A percentile compares a stretch with the other conserved stretches of the same genome.
Conservation (phyloP, 2,888 invertebrate species). For the Nematopogon swammerdamellus region DNA sequence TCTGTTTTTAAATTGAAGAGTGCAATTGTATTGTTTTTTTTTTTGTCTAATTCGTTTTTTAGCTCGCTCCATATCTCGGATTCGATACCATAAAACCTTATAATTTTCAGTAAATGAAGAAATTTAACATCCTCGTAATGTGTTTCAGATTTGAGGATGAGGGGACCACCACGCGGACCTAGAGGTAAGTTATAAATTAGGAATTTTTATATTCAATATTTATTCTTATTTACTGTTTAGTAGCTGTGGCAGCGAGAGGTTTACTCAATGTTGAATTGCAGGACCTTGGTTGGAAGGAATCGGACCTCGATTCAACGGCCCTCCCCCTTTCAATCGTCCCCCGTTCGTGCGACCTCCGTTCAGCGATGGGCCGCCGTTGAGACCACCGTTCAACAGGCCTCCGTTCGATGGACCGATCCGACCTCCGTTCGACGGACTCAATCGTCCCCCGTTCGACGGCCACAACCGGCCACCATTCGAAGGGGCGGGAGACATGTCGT, state of each 20-base stretch:
- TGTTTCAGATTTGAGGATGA: slow-evolving; percentile 46
- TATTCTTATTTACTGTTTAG: no score
- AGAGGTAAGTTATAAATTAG: slow-evolving; percentile 29
- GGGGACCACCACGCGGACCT: slow-evolving; percentile 38
- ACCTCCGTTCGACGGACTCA: slow-evolving; percentile 24
- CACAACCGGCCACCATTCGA: slow-evolving; percentile 14
- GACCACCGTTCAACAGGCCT: slow-evolving; percentile 30
- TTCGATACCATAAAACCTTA: no score
- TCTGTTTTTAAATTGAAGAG: no score
- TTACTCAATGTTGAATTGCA: slow-evolving; percentile 19
- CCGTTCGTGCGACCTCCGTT: slow-evolving; percentile 30
- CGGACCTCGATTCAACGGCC: slow-evolving; percentile 38
- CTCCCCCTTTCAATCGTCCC: slow-evolving; percentile 25
- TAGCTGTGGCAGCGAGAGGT: neutral
- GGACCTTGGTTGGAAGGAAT: slow-evolving; percentile 47
- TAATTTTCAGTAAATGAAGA: no score
- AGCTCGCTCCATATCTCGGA: no score
- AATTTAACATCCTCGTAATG: no score
- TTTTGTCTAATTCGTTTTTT: no score
- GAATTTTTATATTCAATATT: no score
- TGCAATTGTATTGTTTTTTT: no score
- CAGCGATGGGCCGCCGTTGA: slow-evolving; percentile 18
- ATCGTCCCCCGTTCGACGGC: slow-evolving; percentile 18
- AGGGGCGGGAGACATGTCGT: slow-evolving; percentile 14
- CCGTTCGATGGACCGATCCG: slow-evolving; percentile 16